Evolutionary conservation across 2,888 invertebrate species (phyloP).

Genomic region (Rambutsinella grinnellia): DNA sequence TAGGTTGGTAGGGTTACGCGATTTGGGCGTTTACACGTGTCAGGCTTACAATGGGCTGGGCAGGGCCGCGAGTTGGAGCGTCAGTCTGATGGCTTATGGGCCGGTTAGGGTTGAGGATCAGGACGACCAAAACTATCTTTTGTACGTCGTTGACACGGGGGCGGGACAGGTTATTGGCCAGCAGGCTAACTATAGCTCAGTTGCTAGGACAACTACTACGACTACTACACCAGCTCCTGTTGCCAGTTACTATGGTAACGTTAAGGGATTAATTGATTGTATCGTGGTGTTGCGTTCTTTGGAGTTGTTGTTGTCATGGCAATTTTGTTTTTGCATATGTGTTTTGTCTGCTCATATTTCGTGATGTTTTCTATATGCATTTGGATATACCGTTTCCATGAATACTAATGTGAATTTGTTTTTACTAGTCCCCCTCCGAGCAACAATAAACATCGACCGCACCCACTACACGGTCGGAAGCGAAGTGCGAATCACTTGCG

Average conservation of each 20-base stretch:
- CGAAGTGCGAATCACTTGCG: slow-evolving; percentile 80
- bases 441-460: slow-evolving; percentile 73
- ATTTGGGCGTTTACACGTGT: slow-evolving; percentile 89
- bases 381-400: neutral
- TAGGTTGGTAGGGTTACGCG: slow-evolving; percentile 77
- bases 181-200: slow-evolving; percentile 67
- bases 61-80: slow-evolving; percentile 82
- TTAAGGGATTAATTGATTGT: neutral
- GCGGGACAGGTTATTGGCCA: slow-evolving; percentile 61
- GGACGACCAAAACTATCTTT: slow-evolving; percentile 74
- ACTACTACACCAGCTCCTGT: slow-evolving; percentile 6
- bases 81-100: slow-evolving; percentile 80
- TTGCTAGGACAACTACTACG: slow-evolving; percentile 24
- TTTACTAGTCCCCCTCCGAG: slow-evolving; percentile 64
- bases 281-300: neutral
- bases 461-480: slow-evolving; percentile 77
- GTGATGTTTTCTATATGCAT: neutral
- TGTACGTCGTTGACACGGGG: slow-evolving; percentile 75
- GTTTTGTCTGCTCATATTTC: neutral
- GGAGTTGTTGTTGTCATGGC: too few relatives aligned
- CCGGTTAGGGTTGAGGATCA: slow-evolving; percentile 75
- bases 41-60: slow-evolving; percentile 85
- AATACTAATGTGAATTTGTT: neutral
- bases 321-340: neutral
- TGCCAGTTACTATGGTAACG: slow-evolving; percentile 31